Conservation (phyloP, 2,888 invertebrate species). For the Sphinx pinastri region DNA sequence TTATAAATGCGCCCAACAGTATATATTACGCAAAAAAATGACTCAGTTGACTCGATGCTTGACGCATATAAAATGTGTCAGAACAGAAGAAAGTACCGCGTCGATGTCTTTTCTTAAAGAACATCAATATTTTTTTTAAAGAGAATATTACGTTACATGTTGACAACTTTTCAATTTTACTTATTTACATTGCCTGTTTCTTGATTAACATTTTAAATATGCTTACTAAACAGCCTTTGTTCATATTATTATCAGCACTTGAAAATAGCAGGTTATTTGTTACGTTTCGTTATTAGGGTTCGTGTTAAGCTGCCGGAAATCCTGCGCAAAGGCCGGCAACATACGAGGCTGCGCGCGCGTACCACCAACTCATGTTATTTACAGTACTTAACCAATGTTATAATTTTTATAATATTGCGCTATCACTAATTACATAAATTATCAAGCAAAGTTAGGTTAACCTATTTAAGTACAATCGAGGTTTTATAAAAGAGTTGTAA, state of each 20-base stretch:
- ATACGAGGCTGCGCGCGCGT: slow-evolving; percentile 57
- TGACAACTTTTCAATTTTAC: too few relatives aligned
- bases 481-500: neutral
- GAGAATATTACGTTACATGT: too few relatives aligned
- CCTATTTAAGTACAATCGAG: neutral
- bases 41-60: too few relatives aligned
- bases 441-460: slow-evolving; percentile 1
- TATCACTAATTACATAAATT: neutral
- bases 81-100: neutral
- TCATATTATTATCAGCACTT: slow-evolving; percentile 24
- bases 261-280: slow-evolving; percentile 42
- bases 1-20: too few relatives aligned
- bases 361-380: slow-evolving; percentile 12
- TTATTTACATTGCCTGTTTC: too few relatives aligned
- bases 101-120: slow-evolving; percentile 28
- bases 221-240: neutral
- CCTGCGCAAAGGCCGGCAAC: slow-evolving; percentile 72
- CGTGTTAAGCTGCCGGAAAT: slow-evolving; percentile 76
- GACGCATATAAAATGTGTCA: too few relatives aligned
- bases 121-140: too few relatives aligned
- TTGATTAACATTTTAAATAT: neutral
- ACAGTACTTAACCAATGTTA: neutral
- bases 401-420: neutral
- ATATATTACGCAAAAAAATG: too few relatives aligned
- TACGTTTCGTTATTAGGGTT: slow-evolving; percentile 54